Percentiles rank a stretch among this genome's conserved stretches.
Conservation (phyloP, 2,888 invertebrate genomes). For the Melieria omissa region DNA sequence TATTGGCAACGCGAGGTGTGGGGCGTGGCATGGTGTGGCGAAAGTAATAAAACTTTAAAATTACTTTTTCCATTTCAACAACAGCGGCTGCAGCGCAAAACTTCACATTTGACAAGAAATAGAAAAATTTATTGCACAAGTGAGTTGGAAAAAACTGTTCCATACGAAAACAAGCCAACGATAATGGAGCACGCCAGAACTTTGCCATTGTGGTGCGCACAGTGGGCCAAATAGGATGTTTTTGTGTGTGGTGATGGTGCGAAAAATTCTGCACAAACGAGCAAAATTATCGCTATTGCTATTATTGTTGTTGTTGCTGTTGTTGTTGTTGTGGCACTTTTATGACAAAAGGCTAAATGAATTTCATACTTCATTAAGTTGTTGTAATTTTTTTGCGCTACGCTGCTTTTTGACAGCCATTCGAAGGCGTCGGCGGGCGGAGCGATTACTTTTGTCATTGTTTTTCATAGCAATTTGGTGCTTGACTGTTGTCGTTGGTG, state of each 20-base stretch:
- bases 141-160: slow-evolving; percentile 25
- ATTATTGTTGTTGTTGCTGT: not conserved
- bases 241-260: not conserved
- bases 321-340: not conserved
- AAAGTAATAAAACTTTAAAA: slow-evolving; percentile 52
- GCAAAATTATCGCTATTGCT: not conserved
- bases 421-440: not conserved
- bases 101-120: slow-evolving; percentile 42
- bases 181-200: not conserved
- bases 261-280: no score
- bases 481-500: not conserved
- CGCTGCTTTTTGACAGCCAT: not conserved
- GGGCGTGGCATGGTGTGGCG: slow-evolving; percentile 6
- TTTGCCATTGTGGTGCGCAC: not conserved
- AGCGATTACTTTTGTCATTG: slow-evolving; percentile 29
- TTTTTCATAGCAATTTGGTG: slow-evolving; percentile 3
- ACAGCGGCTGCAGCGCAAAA: slow-evolving; percentile 29
- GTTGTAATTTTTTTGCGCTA: slow-evolving; percentile 16
- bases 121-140: slow-evolving; percentile 28
- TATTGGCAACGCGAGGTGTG: slow-evolving; percentile 6
- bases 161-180: not conserved
- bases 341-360: slow-evolving; percentile 30
- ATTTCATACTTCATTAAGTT: slow-evolving; percentile 37
- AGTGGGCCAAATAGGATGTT: not conserved
- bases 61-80: slow-evolving; percentile 45